phyloP scores from a whole-genome alignment of 2,797 vertebrate genomes.

The Sebastes minor region DNA sequence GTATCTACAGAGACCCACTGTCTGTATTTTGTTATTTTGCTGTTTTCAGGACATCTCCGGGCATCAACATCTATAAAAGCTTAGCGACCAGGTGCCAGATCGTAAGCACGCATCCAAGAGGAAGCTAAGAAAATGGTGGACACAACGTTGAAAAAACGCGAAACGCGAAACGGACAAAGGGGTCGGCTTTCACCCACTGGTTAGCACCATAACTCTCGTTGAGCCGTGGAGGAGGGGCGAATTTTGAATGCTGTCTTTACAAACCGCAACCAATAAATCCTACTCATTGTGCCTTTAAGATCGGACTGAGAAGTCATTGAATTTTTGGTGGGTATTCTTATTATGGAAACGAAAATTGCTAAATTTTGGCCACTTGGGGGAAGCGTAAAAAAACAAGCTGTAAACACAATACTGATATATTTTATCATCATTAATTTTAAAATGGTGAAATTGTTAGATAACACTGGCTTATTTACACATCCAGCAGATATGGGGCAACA shows the following conservation, averaged over 20 bases:
- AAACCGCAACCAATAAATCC: too few relatives aligned
- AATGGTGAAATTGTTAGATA: background rate
- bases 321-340: too few relatives aligned
- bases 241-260: background rate
- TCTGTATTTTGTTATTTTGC: too few relatives aligned
- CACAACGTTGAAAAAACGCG: too few relatives aligned
- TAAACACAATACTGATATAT: background rate
- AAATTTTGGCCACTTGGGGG: background rate
- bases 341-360: background rate
- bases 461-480: background rate
- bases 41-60: too few relatives aligned
- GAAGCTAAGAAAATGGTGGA: too few relatives aligned
- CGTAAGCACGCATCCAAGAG: too few relatives aligned
- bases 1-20: too few relatives aligned
- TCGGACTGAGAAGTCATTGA: too few relatives aligned
- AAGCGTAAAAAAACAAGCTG: background rate
- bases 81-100: background rate
- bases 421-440: background rate
- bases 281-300: too few relatives aligned
- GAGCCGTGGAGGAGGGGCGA: accelerated
- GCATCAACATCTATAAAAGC: too few relatives aligned
- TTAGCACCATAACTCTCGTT: background rate
- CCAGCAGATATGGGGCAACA: background rate
- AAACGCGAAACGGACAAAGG: background rate
- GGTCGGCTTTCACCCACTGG: background rate